Evolutionary conservation across 1,140 invertebrate species (phyloP), one percentile per base, ranked within the genome.

Genomic region (Zophobas morio): DNA sequence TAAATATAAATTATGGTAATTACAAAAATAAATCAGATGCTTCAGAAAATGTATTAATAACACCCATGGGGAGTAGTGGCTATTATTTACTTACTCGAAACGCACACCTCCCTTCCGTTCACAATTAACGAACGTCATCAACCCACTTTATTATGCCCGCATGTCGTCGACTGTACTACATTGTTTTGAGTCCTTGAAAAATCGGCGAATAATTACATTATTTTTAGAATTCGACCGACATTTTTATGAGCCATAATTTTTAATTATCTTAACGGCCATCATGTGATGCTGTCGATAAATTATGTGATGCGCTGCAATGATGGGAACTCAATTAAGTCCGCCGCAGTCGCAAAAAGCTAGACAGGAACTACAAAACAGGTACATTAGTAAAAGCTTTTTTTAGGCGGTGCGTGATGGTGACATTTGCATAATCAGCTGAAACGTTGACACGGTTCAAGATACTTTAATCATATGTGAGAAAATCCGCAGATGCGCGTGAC

Each of bases 381-480:
- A 46, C 42, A 46, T 46, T 46, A 46, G 42, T 46, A 46, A 46
- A 46, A 46, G 42, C 42, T 46, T 46, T 46, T 46, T 46, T 46
- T 20, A 20, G 8, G 49, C 2, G 2, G 5, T 36, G 56, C 56
- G 35, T 6, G n/a, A 66, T 42, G n/a, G 37, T 42, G 60, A 66
- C 60, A 42, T 66, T 66, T 66, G 60, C 60, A 66, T 66, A 66
- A 66, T 42, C 60, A 40, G 37, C 60, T 32, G 60, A 63, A 63
- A 39, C 35, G 57, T 39, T 66, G 60, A 66, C 60, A 66, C 39
- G 39, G 60, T 66, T 66, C 60, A 66, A 66, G 60, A 66, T 66
- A 42, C 60, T 66, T 66, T 66, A 66, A 66, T 66, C 60, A 42
- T 66, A 66, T 66, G 60, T 66, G 60, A 42, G 60, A 66, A 66